phyloP scores from a whole-genome alignment of 2,888 invertebrate genomes.

The Thymelicus acteon region DNA sequence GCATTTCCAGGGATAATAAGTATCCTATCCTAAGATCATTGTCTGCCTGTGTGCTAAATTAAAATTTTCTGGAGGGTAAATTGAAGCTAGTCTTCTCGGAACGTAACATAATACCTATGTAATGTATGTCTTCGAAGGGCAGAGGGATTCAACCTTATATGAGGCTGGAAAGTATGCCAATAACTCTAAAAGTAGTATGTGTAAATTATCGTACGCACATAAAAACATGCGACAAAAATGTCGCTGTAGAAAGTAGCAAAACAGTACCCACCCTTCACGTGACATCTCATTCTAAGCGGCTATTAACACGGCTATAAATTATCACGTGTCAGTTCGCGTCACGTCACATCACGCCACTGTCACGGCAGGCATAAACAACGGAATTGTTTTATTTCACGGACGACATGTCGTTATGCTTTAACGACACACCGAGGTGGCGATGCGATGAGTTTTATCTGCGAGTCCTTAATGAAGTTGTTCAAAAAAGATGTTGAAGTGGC shows the following conservation, averaged over 20 bases:
- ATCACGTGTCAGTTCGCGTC: constrained; percentile 45
- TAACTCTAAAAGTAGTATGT: too few relatives aligned
- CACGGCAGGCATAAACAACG: constrained; percentile 44
- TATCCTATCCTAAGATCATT: too few relatives aligned
- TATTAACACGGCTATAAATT: constrained; percentile 47
- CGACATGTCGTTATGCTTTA: constrained; percentile 39
- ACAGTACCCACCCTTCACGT: constrained; percentile 14
- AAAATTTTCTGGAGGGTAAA: too few relatives aligned
- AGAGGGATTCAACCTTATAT: too few relatives aligned
- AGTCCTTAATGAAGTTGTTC: constrained; percentile 8
- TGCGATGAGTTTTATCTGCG: constrained; percentile 20
- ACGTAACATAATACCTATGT: too few relatives aligned
- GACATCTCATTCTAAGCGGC: constrained; percentile 31
- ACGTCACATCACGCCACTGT: constrained; percentile 44
- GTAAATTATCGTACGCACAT: too few relatives aligned
- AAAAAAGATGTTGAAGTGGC: constrained; percentile 6
- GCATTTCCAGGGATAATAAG: too few relatives aligned
- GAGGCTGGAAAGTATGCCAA: too few relatives aligned
- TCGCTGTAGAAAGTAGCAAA: neutral
- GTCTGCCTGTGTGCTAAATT: too few relatives aligned
- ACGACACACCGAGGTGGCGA: constrained; percentile 41
- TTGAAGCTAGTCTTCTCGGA: too few relatives aligned
- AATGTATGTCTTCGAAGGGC: too few relatives aligned
- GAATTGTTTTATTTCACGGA: constrained; percentile 41
- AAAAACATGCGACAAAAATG: too few relatives aligned